Percentiles rank a stretch among this genome's conserved stretches.
phyloP scores from a whole-genome alignment of 2,888 invertebrate genomes.

The Acrobasis consociella region DNA sequence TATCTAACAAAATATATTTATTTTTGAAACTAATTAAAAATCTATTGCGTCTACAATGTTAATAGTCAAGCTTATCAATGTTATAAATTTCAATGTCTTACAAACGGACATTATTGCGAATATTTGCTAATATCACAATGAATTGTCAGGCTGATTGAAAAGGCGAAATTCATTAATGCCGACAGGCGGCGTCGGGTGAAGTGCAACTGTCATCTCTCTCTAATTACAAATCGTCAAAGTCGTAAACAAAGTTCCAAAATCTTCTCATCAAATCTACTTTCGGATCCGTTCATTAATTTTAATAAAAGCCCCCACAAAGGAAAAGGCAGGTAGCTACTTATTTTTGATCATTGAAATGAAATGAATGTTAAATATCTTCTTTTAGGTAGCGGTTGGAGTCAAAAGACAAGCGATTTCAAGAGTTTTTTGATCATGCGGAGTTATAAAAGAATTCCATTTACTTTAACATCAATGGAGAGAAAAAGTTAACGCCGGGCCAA shows the following conservation, averaged over 20 bases:
- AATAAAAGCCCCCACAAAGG: constrained; percentile 38
- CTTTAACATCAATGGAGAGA: constrained; percentile 25
- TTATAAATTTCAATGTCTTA: no score
- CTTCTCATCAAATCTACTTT: constrained; percentile 38
- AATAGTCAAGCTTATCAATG: no score
- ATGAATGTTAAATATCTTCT: constrained; percentile 33
- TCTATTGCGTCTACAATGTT: no score
- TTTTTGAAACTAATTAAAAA: no score
- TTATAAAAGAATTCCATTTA: constrained; percentile 22
- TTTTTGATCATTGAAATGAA: constrained; percentile 35
- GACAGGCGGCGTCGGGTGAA: constrained; percentile 2
- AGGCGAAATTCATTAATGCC: constrained; percentile 2
- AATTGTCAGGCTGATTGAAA: not conserved
- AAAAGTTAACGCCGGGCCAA: constrained; percentile 1
- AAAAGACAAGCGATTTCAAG: constrained; percentile 24
- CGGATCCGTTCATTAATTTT: constrained; percentile 44
- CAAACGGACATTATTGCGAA: not conserved
- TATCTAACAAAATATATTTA: no score
- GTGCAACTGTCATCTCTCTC: constrained; percentile 32
- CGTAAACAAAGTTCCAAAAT: constrained; percentile 40
- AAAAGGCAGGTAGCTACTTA: constrained; percentile 30
- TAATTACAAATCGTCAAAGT: constrained; percentile 39
- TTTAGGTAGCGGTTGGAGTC: constrained; percentile 22
- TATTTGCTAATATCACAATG: not conserved
- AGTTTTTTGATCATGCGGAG: constrained; percentile 23